Evolutionary conservation across 1,140 invertebrate genomes (phyloP), one percentile per base, ranked within the genome.

Genomic region (Charaxes varanes): DNA sequence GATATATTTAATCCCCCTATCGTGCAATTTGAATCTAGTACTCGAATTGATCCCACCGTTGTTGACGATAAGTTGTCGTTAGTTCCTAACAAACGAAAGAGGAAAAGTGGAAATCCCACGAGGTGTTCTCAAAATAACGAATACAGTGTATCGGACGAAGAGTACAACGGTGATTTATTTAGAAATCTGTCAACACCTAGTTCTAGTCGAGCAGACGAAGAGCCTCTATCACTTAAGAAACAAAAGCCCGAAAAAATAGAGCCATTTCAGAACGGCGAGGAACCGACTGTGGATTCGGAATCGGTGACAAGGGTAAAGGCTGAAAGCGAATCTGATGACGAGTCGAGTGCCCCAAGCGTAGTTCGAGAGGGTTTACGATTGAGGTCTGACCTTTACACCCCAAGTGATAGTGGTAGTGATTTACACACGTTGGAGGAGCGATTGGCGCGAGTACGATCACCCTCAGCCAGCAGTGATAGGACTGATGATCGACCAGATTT

Each of bases 21-120:
- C 22, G 37, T 47, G 21, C 34, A 53, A 34, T 43, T 53, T 6
- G 62, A 79, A 40, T 81, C 85, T 19, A 86, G 71, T 54, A 58
- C 74, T 26, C 65, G 86, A 85, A 68, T 85, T 51, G 61, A 85
- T 51, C 49, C 70, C 59, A 59, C 62, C 59, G 59, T 34, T 34
- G 44, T 59, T 4, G 77, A 84, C 13, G 77, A 83, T 32, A 85
- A 86, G 55, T 61, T 52, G 53, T 76, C 68, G 31, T 49, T 73
- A 50, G 85, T 85, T 53, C 87, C 86, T 12, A 89, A 87, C 62
- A 88, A 89, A 46, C 81, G 94, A 48, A 94, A 96, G 71, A 85
- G 95, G 24, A 97, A 97, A 76, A 95, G 91, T 55, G 93, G 93
- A 57, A 94, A 96, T 69, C 95, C 95, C 0, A 96, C 92, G 0